Evolutionary conservation across 2,113 vertebrate genomes (phyloP), one percentile per base, ranked within the genome.

Genomic region (Sterrhoptilus dennistouni): DNA sequence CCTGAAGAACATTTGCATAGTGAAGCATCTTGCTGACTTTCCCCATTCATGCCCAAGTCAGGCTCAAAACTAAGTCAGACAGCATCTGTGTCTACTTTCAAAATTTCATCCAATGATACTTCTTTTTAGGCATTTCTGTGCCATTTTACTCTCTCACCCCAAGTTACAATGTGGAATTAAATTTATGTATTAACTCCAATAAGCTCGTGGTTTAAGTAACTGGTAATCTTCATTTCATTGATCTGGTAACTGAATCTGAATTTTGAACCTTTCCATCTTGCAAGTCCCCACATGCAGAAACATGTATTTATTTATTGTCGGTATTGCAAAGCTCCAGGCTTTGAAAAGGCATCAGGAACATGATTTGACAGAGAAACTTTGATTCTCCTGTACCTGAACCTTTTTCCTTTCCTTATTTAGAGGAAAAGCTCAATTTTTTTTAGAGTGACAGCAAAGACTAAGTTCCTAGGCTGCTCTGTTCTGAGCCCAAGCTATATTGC

Each of bases 221-320:
- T 80, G 59, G 75, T 74, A 83, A 90, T 94, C 59, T 94, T 91
- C 3, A 70, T 91, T 96, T 95, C 35, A 96, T 83, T 69, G 87
- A 94, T 80, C 54, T 56, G 29, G 13, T 74, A 52, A 88, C 50
- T 56, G 53, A 90, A 66, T 83, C 35, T 93, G 92, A 82, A 91
- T 90, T 96, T 47, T 86, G 80, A 93, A 91, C 28, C 38, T 50
- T 76, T 83, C 38, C 2, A 3, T 56, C 21, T 50, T 72, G 38
- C 16, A 72, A 36, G 18, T 61, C 33, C 12, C 11, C 35, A 75
- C 36, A 54, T 53, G 35, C 24, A 76, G 40, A 87, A 95, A 38
- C 15, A 65, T 4, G 33, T 56, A 68, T 64, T 81, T 89, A 31
- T 64, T 93, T 89, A 28, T 56, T 86, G 5, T 27, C 6, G 9